Evolutionary conservation across 2,797 vertebrate species (phyloP).

Genomic region (Capromys pilorides): DNA sequence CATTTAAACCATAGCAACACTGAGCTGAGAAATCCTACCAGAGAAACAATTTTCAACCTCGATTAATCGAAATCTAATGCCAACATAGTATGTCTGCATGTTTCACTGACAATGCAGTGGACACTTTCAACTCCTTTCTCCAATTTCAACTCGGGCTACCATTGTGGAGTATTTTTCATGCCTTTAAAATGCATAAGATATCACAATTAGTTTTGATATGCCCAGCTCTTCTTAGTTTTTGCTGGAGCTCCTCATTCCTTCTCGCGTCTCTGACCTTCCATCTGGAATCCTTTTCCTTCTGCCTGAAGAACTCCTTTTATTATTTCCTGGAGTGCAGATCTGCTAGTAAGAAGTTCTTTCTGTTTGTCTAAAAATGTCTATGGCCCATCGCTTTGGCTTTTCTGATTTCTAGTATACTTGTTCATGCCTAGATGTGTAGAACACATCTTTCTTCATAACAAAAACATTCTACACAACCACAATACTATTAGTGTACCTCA

Average conservation of each 20-base stretch:
- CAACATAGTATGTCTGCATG: neutral
- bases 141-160: neutral
- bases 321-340: conserved; percentile 25
- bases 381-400: neutral
- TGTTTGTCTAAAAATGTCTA: conserved; percentile 50
- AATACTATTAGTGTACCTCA: neutral
- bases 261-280: conserved; percentile 51
- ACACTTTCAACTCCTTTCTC: neutral
- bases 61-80: conserved; percentile 5
- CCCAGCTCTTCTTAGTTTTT: conserved; percentile 9
- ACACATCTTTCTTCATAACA: neutral
- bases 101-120: neutral
- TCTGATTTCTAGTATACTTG: neutral
- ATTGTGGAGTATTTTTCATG: neutral
- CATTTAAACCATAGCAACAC: neutral
- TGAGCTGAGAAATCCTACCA: neutral
- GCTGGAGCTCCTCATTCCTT: conserved; percentile 17
- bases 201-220: neutral
- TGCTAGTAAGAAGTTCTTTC: neutral
- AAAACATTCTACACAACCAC: neutral
- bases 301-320: conserved; percentile 25
- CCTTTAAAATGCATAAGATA: neutral
- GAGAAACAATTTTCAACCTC: neutral
- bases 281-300: conserved; percentile 59
- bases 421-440: neutral